Evolutionary conservation across 1,140 invertebrate species (phyloP).

Genomic region (Drosophila takahashii): DNA sequence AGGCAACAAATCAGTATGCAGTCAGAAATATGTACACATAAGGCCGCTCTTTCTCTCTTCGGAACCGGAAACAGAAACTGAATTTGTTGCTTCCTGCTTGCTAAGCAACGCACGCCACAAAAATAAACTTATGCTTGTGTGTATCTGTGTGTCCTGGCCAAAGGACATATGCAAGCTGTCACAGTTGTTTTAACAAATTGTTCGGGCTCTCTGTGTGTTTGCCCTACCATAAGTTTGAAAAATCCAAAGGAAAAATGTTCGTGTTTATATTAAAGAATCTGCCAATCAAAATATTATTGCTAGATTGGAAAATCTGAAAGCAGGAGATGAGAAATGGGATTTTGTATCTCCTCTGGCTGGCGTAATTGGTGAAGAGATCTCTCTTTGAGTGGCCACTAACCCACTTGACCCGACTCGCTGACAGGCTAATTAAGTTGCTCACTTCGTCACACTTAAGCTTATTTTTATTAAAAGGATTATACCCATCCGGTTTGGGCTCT

Average conservation of each 20-base stretch:
- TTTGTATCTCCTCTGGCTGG: background rate
- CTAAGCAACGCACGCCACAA: slow-evolving; percentile 79
- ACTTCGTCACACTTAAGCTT: slow-evolving; percentile 70
- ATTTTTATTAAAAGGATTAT: slow-evolving; percentile 57
- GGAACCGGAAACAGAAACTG: slow-evolving; percentile 77
- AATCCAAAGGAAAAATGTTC: slow-evolving; percentile 32
- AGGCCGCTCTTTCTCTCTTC: slow-evolving; percentile 7
- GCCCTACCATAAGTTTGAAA: slow-evolving; percentile 18
- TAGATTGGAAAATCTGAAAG: slow-evolving; percentile 20
- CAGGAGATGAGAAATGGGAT: slow-evolving; percentile 21
- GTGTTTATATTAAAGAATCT: slow-evolving; percentile 24
- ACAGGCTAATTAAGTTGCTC: slow-evolving; percentile 68
- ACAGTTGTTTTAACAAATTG: slow-evolving; percentile 84
- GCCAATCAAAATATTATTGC: slow-evolving; percentile 57
- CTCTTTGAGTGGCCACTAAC: background rate
- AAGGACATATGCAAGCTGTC: slow-evolving; percentile 83
- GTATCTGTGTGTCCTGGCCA: slow-evolving; percentile 34
- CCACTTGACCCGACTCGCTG: slow-evolving; percentile 53
- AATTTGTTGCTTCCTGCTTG: slow-evolving; percentile 83
- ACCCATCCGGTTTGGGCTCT: slow-evolving; percentile 23
- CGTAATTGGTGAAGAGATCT: background rate
- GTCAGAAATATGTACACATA: slow-evolving; percentile 66
- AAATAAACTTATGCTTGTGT: slow-evolving; percentile 46
- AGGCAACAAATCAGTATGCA: slow-evolving; percentile 83
- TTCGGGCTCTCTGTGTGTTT: slow-evolving; percentile 36